Conservation (phyloP, 2,888 invertebrate species). For the Heliconius sara region DNA sequence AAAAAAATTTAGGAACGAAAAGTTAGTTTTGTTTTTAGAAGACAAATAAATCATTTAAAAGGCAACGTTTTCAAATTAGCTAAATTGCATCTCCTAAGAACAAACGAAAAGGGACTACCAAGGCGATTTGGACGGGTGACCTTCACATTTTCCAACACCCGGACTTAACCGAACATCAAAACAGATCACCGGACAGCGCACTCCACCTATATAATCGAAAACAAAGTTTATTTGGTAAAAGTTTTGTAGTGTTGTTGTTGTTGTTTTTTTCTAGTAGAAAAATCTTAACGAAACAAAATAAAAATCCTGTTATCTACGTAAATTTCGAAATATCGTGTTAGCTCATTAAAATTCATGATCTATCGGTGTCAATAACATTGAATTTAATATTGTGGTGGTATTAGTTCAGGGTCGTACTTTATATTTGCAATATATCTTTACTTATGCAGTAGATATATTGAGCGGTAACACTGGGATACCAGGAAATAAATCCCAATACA, state of each 20-base stretch:
- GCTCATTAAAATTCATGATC: conserved; percentile 42
- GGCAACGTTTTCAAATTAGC: conserved; percentile 52
- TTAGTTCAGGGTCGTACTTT: conserved; percentile 45
- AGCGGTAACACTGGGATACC: neutral
- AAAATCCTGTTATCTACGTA: conserved; percentile 35
- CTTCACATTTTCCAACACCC: conserved; percentile 83
- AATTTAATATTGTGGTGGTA: conserved; percentile 44
- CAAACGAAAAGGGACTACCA: conserved; percentile 71
- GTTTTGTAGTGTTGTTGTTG: neutral
- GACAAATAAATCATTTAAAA: conserved; percentile 32
- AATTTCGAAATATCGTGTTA: conserved; percentile 37
- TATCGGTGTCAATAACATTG: conserved; percentile 50
- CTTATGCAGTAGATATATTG: neutral
- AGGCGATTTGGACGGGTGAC: conserved; percentile 74
- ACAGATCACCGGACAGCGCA: conserved; percentile 42
- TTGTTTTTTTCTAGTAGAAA: neutral
- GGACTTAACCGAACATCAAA: conserved; percentile 78
- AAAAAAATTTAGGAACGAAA: neutral
- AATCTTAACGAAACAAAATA: neutral
- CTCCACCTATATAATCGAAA: conserved; percentile 27
- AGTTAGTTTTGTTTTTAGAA: neutral
- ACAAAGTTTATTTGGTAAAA: conserved; percentile 17
- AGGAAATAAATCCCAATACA: neutral
- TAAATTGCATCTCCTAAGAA: conserved; percentile 52
- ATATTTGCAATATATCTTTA: conserved; percentile 19